Evolutionary conservation across 2,888 invertebrate genomes (phyloP).

Genomic region (Drosophila bunnanda): DNA sequence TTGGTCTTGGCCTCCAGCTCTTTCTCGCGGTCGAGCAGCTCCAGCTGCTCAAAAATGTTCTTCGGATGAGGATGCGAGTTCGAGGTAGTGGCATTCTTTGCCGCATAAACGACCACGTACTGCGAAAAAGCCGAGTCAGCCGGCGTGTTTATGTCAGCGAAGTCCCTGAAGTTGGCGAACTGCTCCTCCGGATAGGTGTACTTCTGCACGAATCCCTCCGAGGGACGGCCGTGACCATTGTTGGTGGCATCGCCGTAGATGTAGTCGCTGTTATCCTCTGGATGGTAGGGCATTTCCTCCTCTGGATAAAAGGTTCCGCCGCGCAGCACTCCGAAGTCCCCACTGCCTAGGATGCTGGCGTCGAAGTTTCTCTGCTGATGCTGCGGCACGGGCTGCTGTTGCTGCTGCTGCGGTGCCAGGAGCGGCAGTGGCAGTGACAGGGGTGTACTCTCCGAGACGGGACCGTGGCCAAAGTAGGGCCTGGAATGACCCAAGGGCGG

Average conservation of each 20-base stretch:
- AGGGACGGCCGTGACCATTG: conserved; percentile 90
- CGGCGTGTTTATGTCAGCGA: conserved; percentile 94
- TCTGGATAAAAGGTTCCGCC: conserved; percentile 94
- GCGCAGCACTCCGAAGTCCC: conserved; percentile 93
- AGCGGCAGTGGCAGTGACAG: conserved; percentile 52
- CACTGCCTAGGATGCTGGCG: conserved; percentile 90
- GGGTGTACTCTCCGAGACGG: conserved; percentile 83
- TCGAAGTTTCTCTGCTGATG: conserved; percentile 84
- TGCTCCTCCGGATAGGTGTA: conserved; percentile 92
- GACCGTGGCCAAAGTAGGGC: conserved; percentile 85
- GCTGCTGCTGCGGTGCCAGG: conserved; percentile 42
- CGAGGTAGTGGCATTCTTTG: conserved; percentile 89
- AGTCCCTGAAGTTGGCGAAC: conserved; percentile 95
- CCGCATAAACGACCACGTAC: conserved; percentile 92
- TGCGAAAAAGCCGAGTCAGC: conserved; percentile 93
- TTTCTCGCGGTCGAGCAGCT: conserved; percentile 88
- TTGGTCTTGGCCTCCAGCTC: conserved; percentile 73
- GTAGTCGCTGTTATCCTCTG: conserved; percentile 86
- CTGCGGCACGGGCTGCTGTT: conserved; percentile 37
- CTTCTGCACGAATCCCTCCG: conserved; percentile 87
- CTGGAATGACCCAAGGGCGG: conserved; percentile 87
- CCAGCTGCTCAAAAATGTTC: conserved; percentile 92
- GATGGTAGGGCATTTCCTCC: conserved; percentile 87
- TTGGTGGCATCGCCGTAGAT: conserved; percentile 86
- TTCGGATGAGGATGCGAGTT: conserved; percentile 86